A percentile compares a stretch with the other conserved stretches of the same genome.
These are phyloP conservation scores for Tupaia chinensis DNA, from an alignment of 2,113 vertebrate genomes.

Conservation along the genomic window DNA sequence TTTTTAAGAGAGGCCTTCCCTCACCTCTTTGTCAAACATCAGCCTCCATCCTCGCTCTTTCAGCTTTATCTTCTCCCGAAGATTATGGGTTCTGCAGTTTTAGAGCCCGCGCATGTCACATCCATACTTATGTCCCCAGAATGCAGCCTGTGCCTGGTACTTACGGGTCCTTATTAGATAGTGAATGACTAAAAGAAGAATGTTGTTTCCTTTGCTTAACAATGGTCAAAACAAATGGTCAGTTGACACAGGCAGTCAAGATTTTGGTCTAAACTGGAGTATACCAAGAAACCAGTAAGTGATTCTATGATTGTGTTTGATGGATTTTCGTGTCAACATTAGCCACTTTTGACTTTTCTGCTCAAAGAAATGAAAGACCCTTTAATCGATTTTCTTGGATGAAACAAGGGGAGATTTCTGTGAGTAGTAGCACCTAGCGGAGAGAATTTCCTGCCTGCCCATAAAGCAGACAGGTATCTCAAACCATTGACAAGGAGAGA, in stretches of 20 bases:
- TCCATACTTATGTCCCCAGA: background rate
- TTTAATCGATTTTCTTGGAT: background rate
- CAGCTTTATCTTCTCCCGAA: background rate
- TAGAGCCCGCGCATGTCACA: no score
- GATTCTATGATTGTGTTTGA: background rate
- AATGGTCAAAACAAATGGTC: background rate
- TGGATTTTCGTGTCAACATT: background rate
- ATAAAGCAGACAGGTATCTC: background rate
- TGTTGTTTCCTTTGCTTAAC: background rate
- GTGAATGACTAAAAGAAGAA: background rate
- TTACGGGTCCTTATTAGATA: background rate
- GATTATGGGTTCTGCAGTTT: accelerated
- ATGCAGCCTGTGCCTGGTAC: background rate
- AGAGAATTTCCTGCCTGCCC: background rate
- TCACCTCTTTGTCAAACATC: background rate
- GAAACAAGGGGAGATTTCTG: background rate
- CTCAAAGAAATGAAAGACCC: constrained; percentile 1
- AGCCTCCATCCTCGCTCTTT: background rate
- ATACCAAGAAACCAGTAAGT: background rate
- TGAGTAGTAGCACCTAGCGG: background rate
- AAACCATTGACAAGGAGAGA: constrained; percentile 17
- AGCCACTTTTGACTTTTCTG: background rate
- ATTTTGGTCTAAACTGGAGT: background rate
- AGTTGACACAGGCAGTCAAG: background rate
- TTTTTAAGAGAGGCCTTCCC: background rate